Percentiles rank a stretch among this genome's conserved stretches.
phyloP scores from a whole-genome alignment of 1,140 invertebrate genomes.

The Cyclargus thomasi region DNA sequence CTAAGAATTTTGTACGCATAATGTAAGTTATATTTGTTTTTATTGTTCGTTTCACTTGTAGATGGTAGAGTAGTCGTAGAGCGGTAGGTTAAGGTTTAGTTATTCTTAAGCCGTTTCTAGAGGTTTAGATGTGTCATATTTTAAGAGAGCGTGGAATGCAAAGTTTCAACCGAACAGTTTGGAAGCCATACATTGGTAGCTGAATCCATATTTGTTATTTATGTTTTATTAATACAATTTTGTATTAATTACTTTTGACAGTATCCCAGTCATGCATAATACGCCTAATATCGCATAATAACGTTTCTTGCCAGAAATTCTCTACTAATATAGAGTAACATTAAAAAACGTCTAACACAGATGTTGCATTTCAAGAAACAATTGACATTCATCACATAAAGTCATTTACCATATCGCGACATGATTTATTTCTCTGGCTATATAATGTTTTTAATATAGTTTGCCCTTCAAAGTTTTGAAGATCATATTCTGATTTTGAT shows the following conservation, averaged over 20 bases:
- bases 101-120: slow-evolving; percentile 52
- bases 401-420: no score
- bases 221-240: neutral
- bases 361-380: no score
- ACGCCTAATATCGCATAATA: neutral
- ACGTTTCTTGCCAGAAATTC: neutral
- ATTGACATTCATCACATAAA: no score
- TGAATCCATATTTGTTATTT: slow-evolving; percentile 1
- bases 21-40: slow-evolving; percentile 72
- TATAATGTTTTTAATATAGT: no score
- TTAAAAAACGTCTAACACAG: neutral
- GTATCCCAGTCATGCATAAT: slow-evolving; percentile 6
- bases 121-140: slow-evolving; percentile 37
- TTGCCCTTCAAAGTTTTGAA: no score
- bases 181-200: neutral
- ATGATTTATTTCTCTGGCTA: no score
- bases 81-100: slow-evolving; percentile 18
- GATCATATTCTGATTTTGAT: no score
- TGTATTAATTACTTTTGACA: neutral
- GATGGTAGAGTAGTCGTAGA: slow-evolving; percentile 40
- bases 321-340: neutral
- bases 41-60: slow-evolving; percentile 56
- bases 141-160: neutral
- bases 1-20: slow-evolving; percentile 67
- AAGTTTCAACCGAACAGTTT: neutral